Percentiles rank a stretch among this genome's conserved stretches.
phyloP scores from a whole-genome alignment of 2,113 vertebrate genomes.

The Aldabrachelys gigantea region DNA sequence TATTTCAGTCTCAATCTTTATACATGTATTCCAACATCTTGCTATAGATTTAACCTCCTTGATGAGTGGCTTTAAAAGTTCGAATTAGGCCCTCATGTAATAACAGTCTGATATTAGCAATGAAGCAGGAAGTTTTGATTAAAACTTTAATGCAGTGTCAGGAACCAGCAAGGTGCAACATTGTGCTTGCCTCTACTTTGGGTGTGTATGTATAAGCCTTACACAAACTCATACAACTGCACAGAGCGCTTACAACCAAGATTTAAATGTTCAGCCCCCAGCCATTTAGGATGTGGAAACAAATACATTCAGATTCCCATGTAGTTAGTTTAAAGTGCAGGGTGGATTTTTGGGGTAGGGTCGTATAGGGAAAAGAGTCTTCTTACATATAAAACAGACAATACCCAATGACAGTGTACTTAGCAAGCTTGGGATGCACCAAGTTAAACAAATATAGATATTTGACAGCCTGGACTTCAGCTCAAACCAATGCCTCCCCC shows the following conservation, averaged over 20 bases:
- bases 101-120: neutral
- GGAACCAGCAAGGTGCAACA: neutral
- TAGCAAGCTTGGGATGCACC: neutral
- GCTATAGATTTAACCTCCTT: neutral
- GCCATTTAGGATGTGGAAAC: neutral
- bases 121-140: constrained; percentile 20
- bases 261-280: neutral
- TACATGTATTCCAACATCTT: neutral
- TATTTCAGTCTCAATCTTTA: neutral
- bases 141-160: neutral
- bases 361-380: neutral
- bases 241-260: neutral
- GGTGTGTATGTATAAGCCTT: neutral
- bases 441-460: neutral
- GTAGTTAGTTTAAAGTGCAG: neutral
- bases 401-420: neutral
- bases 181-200: neutral
- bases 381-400: neutral
- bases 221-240: neutral
- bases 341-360: neutral
- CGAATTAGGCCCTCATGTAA: neutral
- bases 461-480: neutral
- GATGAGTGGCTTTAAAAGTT: neutral
- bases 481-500: neutral
- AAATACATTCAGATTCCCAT: neutral